phyloP scores from a whole-genome alignment of 2,797 vertebrate genomes.

The Anniella stebbinsi region DNA sequence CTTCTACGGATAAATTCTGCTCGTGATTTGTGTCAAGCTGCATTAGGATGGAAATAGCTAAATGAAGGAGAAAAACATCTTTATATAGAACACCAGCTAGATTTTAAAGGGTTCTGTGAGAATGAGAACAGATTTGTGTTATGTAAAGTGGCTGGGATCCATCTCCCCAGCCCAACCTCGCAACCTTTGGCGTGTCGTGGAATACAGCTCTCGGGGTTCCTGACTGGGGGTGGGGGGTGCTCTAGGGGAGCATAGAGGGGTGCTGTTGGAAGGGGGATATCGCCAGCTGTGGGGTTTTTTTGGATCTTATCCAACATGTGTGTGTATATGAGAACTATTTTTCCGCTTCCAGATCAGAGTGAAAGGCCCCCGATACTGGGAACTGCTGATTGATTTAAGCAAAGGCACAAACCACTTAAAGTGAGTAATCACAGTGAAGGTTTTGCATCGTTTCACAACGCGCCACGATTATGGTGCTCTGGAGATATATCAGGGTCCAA shows the following conservation, averaged over 20 bases:
- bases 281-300: neutral
- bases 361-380: constrained; percentile 98
- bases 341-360: constrained; percentile 89
- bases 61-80: neutral
- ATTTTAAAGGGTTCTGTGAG: neutral
- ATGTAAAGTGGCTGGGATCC: neutral
- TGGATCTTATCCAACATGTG: neutral
- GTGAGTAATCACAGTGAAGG: constrained; percentile 80
- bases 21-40: neutral
- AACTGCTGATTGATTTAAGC: constrained; percentile 92
- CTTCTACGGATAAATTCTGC: neutral
- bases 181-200: neutral
- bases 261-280: neutral
- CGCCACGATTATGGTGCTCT: constrained; percentile 5
- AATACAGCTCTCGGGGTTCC: too few relatives aligned
- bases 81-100: neutral
- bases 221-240: neutral
- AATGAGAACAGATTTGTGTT: neutral
- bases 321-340: constrained; percentile 50
- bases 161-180: too few relatives aligned
- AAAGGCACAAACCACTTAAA: constrained; percentile 92
- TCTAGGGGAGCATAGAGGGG: neutral
- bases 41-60: neutral
- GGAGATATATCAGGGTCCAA: constrained; percentile 3
- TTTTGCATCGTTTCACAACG: neutral